Conservation (phyloP, 2,888 invertebrate genomes). For the Lacanobia wlatinum region DNA sequence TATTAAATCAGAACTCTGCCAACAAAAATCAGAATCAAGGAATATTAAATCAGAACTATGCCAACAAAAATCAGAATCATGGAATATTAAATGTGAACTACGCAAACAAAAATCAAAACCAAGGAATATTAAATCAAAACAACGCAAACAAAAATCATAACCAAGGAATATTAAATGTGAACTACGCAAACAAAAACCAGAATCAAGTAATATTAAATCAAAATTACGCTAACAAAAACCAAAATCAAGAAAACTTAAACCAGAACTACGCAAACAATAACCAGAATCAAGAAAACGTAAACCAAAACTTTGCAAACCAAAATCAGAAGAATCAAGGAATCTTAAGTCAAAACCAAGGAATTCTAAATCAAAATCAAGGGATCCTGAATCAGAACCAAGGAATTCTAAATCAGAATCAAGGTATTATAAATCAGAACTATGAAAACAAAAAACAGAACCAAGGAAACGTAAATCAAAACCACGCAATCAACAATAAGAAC, state of each 20-base stretch:
- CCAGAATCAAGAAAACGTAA: conserved; percentile 46
- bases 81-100: conserved; percentile 30
- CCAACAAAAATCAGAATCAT: conserved; percentile 46
- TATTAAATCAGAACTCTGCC: conserved; percentile 9
- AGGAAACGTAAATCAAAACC: conserved; percentile 21
- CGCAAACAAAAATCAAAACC: conserved; percentile 53
- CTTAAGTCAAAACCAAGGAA: conserved; percentile 1
- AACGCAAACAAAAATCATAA: conserved; percentile 57
- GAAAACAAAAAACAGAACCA: conserved; percentile 9
- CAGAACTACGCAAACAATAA: conserved; percentile 52
- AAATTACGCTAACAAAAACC: conserved; percentile 53
- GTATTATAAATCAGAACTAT: conserved; percentile 18
- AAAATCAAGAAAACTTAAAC: conserved; percentile 57
- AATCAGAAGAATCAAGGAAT: conserved; percentile 46
- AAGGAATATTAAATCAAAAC: conserved; percentile 52
- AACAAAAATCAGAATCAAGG: conserved; percentile 48
- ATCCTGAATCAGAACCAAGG: conserved; percentile 26
- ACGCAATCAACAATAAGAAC: conserved; percentile 12
- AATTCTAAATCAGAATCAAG: conserved; percentile 34
- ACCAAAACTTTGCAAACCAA: conserved; percentile 14
- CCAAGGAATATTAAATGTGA: conserved; percentile 28
- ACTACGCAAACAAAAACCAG: conserved; percentile 49
- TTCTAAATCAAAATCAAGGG: conserved; percentile 21
- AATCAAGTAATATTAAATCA: conserved; percentile 53
- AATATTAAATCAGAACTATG: conserved; percentile 11